Percentiles rank a stretch among this genome's conserved stretches.
These are phyloP conservation scores for Naja naja DNA, from an alignment of 2,113 vertebrate genomes.

Conservation along the genomic window DNA sequence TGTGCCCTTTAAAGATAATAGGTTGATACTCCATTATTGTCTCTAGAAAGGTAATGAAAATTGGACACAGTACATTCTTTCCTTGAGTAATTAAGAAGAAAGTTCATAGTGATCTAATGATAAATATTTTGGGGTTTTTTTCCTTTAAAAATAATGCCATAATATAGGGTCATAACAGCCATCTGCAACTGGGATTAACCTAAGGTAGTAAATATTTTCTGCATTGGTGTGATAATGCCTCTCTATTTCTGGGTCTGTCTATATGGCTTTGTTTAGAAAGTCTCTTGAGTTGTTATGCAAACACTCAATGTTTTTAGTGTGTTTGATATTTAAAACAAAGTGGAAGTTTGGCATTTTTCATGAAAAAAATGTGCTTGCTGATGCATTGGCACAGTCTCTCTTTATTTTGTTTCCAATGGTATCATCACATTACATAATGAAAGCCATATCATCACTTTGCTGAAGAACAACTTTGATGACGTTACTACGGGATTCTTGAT, in stretches of 20 bases:
- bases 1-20: neutral
- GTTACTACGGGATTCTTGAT: neutral
- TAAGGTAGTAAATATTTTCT: neutral
- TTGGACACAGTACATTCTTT: neutral
- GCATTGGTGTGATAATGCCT: neutral
- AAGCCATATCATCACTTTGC: neutral
- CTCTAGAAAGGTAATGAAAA: slow-evolving; percentile 23
- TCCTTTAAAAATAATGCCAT: slow-evolving; percentile 29
- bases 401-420: neutral
- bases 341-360: neutral
- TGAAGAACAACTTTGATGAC: neutral
- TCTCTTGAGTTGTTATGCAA: neutral
- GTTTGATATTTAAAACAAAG: neutral
- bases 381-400: neutral
- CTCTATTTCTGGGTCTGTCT: neutral
- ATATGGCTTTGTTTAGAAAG: neutral
- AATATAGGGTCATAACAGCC: neutral
- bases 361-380: neutral
- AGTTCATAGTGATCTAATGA: slow-evolving; percentile 31
- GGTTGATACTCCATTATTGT: neutral
- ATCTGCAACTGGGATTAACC: neutral
- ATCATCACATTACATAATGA: neutral
- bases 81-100: slow-evolving; percentile 19
- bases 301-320: neutral
- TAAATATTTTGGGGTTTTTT: neutral